A percentile compares a stretch with the other conserved stretches of the same genome.
Evolutionary conservation across 1,140 invertebrate species (phyloP).

Genomic region (Euura saliciscinereae): DNA sequence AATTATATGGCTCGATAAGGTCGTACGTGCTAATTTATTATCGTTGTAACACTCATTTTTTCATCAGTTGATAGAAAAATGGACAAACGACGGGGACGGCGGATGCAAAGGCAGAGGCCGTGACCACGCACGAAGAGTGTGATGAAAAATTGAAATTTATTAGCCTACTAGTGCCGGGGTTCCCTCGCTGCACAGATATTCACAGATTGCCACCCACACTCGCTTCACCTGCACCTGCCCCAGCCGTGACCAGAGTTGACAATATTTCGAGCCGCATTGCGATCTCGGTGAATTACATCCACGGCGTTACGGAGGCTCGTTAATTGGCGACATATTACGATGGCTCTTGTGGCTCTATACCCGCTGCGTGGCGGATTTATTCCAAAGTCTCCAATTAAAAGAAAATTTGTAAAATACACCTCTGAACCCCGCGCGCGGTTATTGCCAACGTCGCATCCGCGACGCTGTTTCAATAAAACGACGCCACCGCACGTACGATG

Average conservation of each 20-base stretch:
- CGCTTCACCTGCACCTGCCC: constrained; percentile 8
- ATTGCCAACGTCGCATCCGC: neutral
- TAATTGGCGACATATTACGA: constrained; percentile 5
- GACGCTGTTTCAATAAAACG: neutral
- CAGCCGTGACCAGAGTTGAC: constrained; percentile 3
- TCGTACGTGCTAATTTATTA: constrained; percentile 52
- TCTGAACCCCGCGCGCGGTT: neutral
- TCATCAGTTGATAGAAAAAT: constrained; percentile 23
- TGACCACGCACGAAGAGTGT: constrained; percentile 16
- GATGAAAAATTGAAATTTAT: constrained; percentile 40
- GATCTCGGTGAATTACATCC: constrained; percentile 4
- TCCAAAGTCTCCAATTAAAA: no score
- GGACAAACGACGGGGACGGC: constrained; percentile 12
- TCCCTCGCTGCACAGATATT: neutral
- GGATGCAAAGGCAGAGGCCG: constrained; percentile 17
- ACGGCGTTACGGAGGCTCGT: neutral
- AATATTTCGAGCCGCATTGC: constrained; percentile 6
- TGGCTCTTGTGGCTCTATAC: neutral
- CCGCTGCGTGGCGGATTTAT: no score
- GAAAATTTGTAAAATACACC: neutral
- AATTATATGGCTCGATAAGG: constrained; percentile 52
- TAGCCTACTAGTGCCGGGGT: constrained; percentile 17
- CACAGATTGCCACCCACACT: constrained; percentile 17
- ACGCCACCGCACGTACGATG: neutral
- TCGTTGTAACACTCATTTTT: constrained; percentile 41